Conservation (phyloP, 2,113 vertebrate genomes). For the Lagopus leucura region DNA sequence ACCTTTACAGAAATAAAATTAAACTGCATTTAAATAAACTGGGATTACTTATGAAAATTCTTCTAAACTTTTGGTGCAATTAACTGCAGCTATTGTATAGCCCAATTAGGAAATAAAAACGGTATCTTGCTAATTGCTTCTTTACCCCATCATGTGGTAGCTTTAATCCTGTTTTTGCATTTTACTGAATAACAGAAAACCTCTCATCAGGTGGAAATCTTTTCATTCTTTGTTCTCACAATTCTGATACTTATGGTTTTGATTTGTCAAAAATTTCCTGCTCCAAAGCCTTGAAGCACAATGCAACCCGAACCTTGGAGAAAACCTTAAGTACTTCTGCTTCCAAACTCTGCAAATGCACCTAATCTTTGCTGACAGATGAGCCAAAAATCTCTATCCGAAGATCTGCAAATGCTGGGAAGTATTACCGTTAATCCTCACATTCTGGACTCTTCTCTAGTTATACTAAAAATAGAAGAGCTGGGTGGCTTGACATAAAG, state of each 20-base stretch:
- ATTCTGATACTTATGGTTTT: not conserved
- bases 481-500: not conserved
- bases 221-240: not conserved
- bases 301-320: not conserved
- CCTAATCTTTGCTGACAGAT: not conserved
- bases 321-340: not conserved
- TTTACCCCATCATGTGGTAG: not conserved
- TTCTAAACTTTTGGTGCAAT: not conserved
- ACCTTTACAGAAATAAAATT: not conserved
- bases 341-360: constrained; percentile 14
- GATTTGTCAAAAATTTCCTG: not conserved
- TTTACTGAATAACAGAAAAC: not conserved
- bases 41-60: not conserved
- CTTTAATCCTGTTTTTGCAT: not conserved
- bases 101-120: not conserved
- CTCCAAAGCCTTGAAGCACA: not conserved
- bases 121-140: not conserved
- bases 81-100: not conserved
- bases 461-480: constrained; percentile 16
- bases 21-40: not conserved
- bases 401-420: constrained; percentile 13
- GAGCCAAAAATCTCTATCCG: not conserved
- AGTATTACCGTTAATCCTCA: constrained; percentile 23
- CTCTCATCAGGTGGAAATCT: not conserved
- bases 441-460: not conserved